These are phyloP conservation scores for Cossypha caffra DNA, from an alignment of 2,797 vertebrate species.

Conservation along the genomic window DNA sequence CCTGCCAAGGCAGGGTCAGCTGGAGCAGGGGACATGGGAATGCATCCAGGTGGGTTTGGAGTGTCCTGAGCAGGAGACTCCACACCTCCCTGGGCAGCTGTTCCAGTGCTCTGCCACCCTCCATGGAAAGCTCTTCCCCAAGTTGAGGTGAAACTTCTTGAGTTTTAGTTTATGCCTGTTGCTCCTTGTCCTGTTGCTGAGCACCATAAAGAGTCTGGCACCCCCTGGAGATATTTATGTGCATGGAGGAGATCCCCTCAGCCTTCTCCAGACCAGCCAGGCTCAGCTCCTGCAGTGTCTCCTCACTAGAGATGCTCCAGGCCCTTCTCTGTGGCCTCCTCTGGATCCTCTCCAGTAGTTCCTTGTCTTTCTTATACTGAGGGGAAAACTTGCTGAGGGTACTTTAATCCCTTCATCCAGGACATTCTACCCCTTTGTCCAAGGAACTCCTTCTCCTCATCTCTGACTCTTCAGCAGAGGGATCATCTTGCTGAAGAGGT, in stretches of 20 bases:
- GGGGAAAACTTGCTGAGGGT: not conserved
- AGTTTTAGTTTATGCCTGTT: not conserved
- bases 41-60: not conserved
- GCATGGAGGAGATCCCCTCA: not conserved
- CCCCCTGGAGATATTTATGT: not conserved
- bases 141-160: not conserved
- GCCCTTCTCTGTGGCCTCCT: not conserved
- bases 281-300: not conserved
- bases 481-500: not conserved
- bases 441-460: not conserved
- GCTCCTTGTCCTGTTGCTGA: not conserved
- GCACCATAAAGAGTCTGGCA: not conserved
- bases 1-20: not conserved
- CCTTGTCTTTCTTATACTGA: not conserved
- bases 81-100: not conserved
- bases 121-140: not conserved
- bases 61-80: not conserved
- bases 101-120: not conserved
- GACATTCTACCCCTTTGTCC: not conserved
- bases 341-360: not conserved
- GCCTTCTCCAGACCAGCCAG: not conserved
- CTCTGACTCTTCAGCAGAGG: not conserved
- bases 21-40: not conserved
- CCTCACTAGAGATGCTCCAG: not conserved
- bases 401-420: not conserved